Evolutionary conservation across 2,113 vertebrate genomes (phyloP).

Genomic region (Brachyistius frenatus): DNA sequence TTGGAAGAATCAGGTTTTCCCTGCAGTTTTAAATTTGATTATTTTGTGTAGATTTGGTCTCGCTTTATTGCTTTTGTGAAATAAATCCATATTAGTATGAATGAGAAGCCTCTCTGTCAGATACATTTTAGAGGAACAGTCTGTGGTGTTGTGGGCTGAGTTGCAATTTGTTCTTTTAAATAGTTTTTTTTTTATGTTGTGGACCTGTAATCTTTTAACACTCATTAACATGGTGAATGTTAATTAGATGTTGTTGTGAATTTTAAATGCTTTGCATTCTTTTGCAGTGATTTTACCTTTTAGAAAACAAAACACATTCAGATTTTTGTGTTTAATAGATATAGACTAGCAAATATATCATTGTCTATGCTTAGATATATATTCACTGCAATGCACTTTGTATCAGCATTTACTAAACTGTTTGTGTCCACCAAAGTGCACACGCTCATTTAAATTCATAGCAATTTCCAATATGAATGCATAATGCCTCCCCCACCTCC

Average conservation of each 20-base stretch:
- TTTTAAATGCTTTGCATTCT: slow-evolving; percentile 4
- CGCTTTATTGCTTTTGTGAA: neutral
- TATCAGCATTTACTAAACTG: slow-evolving; percentile 44
- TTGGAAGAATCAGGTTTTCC: neutral
- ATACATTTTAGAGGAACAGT: neutral
- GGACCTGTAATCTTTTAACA: neutral
- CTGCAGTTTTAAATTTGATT: neutral
- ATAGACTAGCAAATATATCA: neutral
- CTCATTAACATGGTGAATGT: neutral
- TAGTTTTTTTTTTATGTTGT: neutral
- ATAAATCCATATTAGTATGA: neutral
- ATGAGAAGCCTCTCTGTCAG: neutral
- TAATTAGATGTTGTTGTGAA: neutral
- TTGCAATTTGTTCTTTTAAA: neutral
- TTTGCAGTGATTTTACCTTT: neutral
- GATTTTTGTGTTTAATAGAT: too few relatives aligned
- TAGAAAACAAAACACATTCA: neutral
- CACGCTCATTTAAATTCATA: slow-evolving; percentile 64
- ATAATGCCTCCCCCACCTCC: slow-evolving; percentile 42
- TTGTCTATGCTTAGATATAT: neutral
- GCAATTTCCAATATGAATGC: slow-evolving; percentile 52
- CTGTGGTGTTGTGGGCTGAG: fast-evolving
- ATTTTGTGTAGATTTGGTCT: neutral
- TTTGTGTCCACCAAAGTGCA: slow-evolving; percentile 41
- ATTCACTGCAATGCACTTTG: slow-evolving; percentile 30